Base-by-base conservation (phyloP, 1,140 invertebrate genomes). In the Cheumatopsyche charites region DNA sequence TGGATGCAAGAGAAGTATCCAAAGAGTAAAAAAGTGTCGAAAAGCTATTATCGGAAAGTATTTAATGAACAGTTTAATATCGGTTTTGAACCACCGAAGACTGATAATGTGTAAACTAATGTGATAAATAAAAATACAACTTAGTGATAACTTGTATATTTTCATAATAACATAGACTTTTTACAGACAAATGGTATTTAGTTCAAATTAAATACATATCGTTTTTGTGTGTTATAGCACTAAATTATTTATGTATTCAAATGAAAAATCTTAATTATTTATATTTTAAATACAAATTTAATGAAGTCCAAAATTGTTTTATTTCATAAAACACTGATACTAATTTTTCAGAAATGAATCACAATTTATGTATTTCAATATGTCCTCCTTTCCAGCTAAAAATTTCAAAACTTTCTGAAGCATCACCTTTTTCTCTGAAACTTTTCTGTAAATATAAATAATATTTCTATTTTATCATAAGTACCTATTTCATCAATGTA, bases 41-140 rank as follows among this genome's bases (percentile, higher is more conserved):
- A 49, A 5, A 49, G 17, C 13, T 49, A 49, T 49, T 49, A 49
- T 49, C 45, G 45, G 2, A 49, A 19, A 15, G 45, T 49, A 15
- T 49, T 49, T 13, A 49, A 49, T 49, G 17, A 49, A 49, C 13
- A 49, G 5, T 49, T 49, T 49, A 49, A 49, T 49, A 49, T 49
- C 5, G 45, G 45, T 13, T 49, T 49, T 49, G 17, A 49, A 49
- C 45, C 45, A 5, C 45, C 45, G 45, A 49, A 15, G 17, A 49
- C 13, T 19, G 45, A 49, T 49, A 49, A 36, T 36, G 3, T 36
- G 9, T 36, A 36, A 36, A 36, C 29, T 4, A 36, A 36, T 36
- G 29, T 36, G 29, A 36, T 36, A 36, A n/a, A 9, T 36, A 9
- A 36, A 36, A 4, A 9, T 36, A 36, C 3, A 4, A 4, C 9